phyloP scores from a whole-genome alignment of 30 jellyfish, hydroid and myxozoan species.

The Euphysa ruthae region DNA sequence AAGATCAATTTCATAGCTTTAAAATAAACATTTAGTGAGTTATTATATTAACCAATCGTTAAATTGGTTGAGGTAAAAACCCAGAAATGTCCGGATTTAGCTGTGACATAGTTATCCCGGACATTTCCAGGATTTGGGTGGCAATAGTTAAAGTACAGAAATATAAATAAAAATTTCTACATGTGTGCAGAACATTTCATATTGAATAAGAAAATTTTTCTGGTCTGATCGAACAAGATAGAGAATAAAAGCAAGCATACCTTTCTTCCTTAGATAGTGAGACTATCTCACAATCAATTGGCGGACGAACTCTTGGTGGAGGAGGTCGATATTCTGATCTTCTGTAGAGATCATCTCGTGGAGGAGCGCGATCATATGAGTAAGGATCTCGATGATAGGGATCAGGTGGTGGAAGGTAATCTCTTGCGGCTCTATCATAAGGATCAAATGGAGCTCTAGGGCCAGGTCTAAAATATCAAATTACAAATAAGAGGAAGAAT shows the following conservation, averaged over 20 bases:
- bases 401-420: conserved; percentile 1
- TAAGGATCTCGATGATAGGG: conserved; percentile 2
- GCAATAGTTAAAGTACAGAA: no score
- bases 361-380: conserved; percentile 5
- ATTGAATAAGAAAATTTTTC: neutral
- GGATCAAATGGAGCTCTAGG: conserved; percentile 11
- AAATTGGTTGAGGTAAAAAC: no score
- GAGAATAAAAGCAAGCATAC: conserved; percentile 3
- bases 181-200: no score
- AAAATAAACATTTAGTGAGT: no score
- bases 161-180: no score
- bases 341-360: conserved; percentile 28
- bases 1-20: no score
- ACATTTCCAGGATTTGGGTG: no score
- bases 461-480: neutral
- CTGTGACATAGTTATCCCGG: no score
- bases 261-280: conserved; percentile 55
- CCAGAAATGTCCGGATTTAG: no score
- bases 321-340: conserved; percentile 6
- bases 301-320: conserved; percentile 43
- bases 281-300: conserved; percentile 76
- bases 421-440: conserved; percentile 15
- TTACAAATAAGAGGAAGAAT: no score
- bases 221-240: neutral
- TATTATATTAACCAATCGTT: no score